Conservation (phyloP, 1,140 invertebrate genomes). For the Phymastichus coffea region DNA sequence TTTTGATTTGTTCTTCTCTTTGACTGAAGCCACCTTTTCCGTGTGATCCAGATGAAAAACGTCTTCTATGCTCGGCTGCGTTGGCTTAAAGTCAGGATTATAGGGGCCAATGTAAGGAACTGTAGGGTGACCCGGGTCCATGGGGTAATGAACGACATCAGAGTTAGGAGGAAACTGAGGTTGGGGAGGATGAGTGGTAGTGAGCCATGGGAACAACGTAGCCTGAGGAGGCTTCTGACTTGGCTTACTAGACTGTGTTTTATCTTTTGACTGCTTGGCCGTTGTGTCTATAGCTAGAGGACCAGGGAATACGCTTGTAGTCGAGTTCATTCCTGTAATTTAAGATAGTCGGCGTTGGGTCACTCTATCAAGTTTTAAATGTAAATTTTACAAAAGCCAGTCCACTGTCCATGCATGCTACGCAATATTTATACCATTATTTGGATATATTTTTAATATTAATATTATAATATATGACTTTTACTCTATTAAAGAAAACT, state of each 20-base stretch:
- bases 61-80: slow-evolving; percentile 43
- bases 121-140: slow-evolving; percentile 51
- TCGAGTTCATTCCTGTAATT: slow-evolving; percentile 52
- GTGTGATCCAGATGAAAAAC: slow-evolving; percentile 44
- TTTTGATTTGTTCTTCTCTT: slow-evolving; percentile 39
- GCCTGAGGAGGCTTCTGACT: slow-evolving; percentile 33
- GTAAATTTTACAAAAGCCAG: slow-evolving; percentile 2
- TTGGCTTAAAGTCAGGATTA: slow-evolving; percentile 52
- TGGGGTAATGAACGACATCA: slow-evolving; percentile 46
- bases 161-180: slow-evolving; percentile 12
- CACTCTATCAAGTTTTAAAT: not conserved
- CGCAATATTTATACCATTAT: slow-evolving; percentile 39
- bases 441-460: slow-evolving; percentile 2
- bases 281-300: slow-evolving; percentile 39
- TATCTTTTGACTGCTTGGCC: slow-evolving; percentile 37
- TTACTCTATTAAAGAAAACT: too few relatives aligned
- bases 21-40: slow-evolving; percentile 37
- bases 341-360: slow-evolving; percentile 32
- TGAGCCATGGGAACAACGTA: not conserved
- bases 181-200: slow-evolving; percentile 8
- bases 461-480: too few relatives aligned
- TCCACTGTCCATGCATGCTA: slow-evolving; percentile 43
- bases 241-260: slow-evolving; percentile 33
- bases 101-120: slow-evolving; percentile 53
- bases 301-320: slow-evolving; percentile 37